Conservation (phyloP, 2,797 vertebrate species). For the Tolypeutes matacus region DNA sequence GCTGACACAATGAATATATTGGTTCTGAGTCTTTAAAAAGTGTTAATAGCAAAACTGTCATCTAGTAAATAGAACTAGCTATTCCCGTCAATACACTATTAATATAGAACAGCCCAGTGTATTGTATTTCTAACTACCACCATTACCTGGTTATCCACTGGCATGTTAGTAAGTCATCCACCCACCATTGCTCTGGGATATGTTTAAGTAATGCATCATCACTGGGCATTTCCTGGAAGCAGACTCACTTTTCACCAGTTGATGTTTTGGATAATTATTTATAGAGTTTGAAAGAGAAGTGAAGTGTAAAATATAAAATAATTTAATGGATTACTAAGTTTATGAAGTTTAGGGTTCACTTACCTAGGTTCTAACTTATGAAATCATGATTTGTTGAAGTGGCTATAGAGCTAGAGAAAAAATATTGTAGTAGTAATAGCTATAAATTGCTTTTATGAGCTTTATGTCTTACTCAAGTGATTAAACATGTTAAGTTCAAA, state of each 20-base stretch:
- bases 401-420: conserved; percentile 5
- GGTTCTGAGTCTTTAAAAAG: not conserved
- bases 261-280: conserved; percentile 64
- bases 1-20: not conserved
- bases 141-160: not conserved
- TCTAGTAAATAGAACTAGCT: not conserved
- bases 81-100: not conserved
- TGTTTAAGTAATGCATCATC: conserved; percentile 60
- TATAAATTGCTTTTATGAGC: conserved; percentile 61
- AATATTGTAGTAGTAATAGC: conserved; percentile 1
- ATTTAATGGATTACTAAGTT: conserved; percentile 49
- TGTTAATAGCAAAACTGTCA: not conserved
- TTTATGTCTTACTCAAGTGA: conserved; percentile 64
- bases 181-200: conserved; percentile 53
- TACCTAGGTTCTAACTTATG: conserved; percentile 18
- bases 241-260: conserved; percentile 17
- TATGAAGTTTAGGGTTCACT: not conserved
- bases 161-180: conserved; percentile 52
- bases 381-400: conserved; percentile 50
- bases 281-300: conserved; percentile 46
- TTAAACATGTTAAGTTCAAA: conserved; percentile 67
- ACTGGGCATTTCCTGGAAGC: not conserved
- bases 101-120: not conserved
- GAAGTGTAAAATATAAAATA: not conserved
- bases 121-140: not conserved